phyloP scores from a whole-genome alignment of 2,113 vertebrate genomes.

The Rhinolophus sinicus region DNA sequence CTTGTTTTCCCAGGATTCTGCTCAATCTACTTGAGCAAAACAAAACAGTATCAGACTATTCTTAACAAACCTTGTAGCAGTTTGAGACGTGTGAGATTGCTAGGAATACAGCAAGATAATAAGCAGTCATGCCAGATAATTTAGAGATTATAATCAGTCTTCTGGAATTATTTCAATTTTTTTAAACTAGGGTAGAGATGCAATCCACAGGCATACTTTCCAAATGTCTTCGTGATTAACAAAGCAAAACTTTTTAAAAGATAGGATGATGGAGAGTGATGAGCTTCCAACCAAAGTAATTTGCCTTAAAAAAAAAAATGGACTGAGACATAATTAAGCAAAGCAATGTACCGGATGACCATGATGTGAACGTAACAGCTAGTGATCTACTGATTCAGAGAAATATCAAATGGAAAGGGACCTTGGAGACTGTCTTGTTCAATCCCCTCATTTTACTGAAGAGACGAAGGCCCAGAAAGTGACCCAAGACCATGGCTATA shows the following conservation, averaged over 20 bases:
- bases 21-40: constrained; percentile 85
- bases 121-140: constrained; percentile 6
- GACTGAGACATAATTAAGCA: background rate
- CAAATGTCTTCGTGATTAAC: constrained; percentile 34
- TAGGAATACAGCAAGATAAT: constrained; percentile 56
- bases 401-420: background rate
- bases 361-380: background rate
- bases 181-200: constrained; percentile 37
- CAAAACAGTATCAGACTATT: constrained; percentile 79
- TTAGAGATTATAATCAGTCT: constrained; percentile 38
- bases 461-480: background rate
- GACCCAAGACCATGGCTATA: background rate
- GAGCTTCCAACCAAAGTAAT: constrained; percentile 28
- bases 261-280: background rate
- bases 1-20: constrained; percentile 76
- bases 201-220: constrained; percentile 40
- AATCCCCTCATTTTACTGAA: background rate
- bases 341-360: background rate
- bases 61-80: constrained; percentile 49
- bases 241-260: constrained; percentile 52
- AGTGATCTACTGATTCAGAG: background rate
- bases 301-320: background rate
- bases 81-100: background rate
- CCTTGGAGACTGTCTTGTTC: background rate
- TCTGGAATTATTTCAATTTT: constrained; percentile 53